Percentiles rank a stretch among this genome's conserved stretches.
phyloP scores from a whole-genome alignment of 2,113 vertebrate species.

The Anser brachyrhynchus region DNA sequence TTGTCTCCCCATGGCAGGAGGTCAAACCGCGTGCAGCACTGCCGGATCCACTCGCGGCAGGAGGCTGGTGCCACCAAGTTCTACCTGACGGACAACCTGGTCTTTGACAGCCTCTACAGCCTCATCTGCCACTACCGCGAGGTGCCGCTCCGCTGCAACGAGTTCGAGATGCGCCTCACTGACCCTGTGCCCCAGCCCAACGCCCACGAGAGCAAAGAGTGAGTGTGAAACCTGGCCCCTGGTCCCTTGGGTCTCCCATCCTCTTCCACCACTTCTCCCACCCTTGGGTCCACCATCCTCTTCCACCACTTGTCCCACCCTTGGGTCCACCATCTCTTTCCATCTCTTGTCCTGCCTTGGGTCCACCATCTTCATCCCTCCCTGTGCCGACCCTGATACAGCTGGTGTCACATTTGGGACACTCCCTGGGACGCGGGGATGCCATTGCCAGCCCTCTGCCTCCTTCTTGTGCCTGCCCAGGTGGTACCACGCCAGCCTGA shows the following conservation, averaged over 20 bases:
- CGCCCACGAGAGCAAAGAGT: slow-evolving; percentile 89
- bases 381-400: not conserved
- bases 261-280: not conserved
- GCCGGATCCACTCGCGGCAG: slow-evolving; percentile 86
- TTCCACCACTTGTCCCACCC: not conserved
- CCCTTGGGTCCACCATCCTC: not conserved
- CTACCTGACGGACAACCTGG: slow-evolving; percentile 89
- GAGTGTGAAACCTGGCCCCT: not conserved
- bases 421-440: rapidly evolving
- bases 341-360: not conserved
- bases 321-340: not conserved
- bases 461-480: slow-evolving; percentile 12
- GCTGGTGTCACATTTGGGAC: not conserved
- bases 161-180: slow-evolving; percentile 88
- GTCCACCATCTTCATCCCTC: not conserved
- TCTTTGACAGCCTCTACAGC: slow-evolving; percentile 88
- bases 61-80: slow-evolving; percentile 85
- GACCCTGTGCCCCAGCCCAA: slow-evolving; percentile 87
- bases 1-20: slow-evolving; percentile 68
- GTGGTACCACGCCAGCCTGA: slow-evolving; percentile 86
- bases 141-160: slow-evolving; percentile 87
- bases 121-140: slow-evolving; percentile 90
- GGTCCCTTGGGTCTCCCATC: not conserved
- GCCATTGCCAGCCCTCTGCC: rapidly evolving
- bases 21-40: slow-evolving; percentile 86